A percentile compares a stretch with the other conserved stretches of the same genome.
Evolutionary conservation across 2,797 vertebrate species (phyloP).

Genomic region (Rhyacichthys aspro): DNA sequence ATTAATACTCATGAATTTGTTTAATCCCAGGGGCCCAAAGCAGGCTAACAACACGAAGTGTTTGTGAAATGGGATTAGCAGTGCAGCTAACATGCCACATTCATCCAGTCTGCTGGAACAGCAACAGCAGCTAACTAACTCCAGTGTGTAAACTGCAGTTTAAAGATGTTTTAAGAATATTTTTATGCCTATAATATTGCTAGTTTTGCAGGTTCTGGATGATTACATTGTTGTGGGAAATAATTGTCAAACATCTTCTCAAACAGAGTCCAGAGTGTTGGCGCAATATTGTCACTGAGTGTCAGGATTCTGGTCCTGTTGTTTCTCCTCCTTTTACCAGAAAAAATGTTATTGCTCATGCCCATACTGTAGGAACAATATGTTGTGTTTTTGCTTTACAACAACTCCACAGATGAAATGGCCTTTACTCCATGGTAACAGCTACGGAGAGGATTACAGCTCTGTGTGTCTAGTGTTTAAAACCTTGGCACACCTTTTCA

Average conservation of each 20-base stretch:
- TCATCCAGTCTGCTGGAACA: conserved; percentile 36
- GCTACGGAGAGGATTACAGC: conserved; percentile 11
- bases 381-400: neutral
- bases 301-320: no score
- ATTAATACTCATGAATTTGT: conserved; percentile 26
- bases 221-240: no score
- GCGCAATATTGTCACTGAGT: no score
- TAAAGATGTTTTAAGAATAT: no score
- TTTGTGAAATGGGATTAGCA: conserved; percentile 54
- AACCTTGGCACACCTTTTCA: conserved; percentile 22
- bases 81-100: no score
- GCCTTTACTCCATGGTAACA: neutral
- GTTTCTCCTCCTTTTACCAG: no score
- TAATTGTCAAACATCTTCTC: no score
- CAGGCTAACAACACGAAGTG: conserved; percentile 40
- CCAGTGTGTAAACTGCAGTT: no score
- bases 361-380: neutral
- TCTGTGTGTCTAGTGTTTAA: conserved; percentile 9
- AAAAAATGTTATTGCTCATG: neutral
- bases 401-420: neutral
- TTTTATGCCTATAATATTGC: no score
- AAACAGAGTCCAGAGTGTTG: no score
- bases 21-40: conserved; percentile 46
- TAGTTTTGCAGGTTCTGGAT: no score
- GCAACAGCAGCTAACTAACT: conserved; percentile 3